A percentile compares a stretch with the other conserved stretches of the same genome.
These are phyloP conservation scores for Rhipidura dahli DNA, from an alignment of 2,113 vertebrate species.

Conservation along the genomic window DNA sequence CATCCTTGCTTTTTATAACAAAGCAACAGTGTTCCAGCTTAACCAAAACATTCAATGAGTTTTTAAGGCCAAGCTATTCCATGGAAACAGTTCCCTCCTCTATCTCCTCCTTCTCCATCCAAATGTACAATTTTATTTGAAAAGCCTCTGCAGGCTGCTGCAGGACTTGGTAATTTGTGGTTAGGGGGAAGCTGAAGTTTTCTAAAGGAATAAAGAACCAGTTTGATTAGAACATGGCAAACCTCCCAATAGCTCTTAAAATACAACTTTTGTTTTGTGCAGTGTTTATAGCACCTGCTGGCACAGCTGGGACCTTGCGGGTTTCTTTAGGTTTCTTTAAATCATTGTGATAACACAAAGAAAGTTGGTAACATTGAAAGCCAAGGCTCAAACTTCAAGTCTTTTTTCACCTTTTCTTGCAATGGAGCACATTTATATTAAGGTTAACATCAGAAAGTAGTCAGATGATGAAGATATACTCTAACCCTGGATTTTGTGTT, in stretches of 20 bases:
- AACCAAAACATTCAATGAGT: not conserved
- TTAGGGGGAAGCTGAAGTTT: not conserved
- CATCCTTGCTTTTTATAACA: not conserved
- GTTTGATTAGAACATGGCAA: not conserved
- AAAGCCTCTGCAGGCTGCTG: not conserved
- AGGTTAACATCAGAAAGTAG: not conserved
- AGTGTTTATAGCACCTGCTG: not conserved
- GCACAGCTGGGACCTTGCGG: not conserved
- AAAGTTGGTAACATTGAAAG: not conserved
- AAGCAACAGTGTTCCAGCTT: not conserved
- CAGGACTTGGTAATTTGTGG: not conserved
- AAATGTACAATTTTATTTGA: not conserved
- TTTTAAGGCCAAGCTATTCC: not conserved
- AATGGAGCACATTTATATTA: not conserved
- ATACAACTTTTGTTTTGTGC: not conserved
- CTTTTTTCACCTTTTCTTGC: not conserved
- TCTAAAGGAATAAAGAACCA: not conserved
- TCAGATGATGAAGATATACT: not conserved
- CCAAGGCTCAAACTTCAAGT: not conserved
- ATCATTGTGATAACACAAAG: not conserved
- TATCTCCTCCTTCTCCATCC: not conserved
- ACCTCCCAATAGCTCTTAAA: not conserved
- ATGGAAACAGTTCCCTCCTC: not conserved
- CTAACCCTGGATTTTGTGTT: not conserved
- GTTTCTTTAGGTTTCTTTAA: not conserved